Base-by-base conservation (phyloP, 2,888 invertebrate genomes). In the Tetragonula carbonaria region DNA sequence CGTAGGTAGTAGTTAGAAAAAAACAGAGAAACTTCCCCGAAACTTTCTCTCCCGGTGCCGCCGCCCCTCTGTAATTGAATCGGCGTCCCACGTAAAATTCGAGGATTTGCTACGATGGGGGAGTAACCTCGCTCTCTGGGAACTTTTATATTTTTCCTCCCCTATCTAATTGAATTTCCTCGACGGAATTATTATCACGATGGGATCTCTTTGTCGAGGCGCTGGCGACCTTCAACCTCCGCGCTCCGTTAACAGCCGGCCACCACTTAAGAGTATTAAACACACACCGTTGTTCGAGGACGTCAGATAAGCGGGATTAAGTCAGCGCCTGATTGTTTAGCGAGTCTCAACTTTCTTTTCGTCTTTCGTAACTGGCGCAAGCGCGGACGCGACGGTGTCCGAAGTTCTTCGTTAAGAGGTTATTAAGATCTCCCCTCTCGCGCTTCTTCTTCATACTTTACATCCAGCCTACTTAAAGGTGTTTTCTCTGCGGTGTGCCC, bases 321-420 rank as follows among this genome's bases (percentile, higher is more conserved):
- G 68, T 67, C 59, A 8, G 18, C 33, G 23, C 23, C 28, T 18
- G 59, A 53, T 70, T 55, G 68, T 63, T 63, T 14, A 11, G 16
- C 33, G 75, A 55, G 51, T 38, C 33, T 23, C 14, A 65, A 70
- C 73, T 68, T 70, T 57, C 73, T 33, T 71, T 28, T 63, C 68
- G 51, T 38, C 72, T 21, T 28, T 23, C 21, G 2, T 21, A 38
- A 59, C 57, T 28, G 28, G 28, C 28, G 65, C 18, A 66, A 28
- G 28, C 57, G 65, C 18, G 16, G 63, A 53, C 33, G 50, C 28
- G 16, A 13, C 63, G n/a, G 11, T 62, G 79, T 70, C 28, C 70
- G 4, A 77, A 84, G 59, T 84, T 82, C 59, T 62, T 65, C 72
- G 81, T 63, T 70, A 82, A 74, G 70, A 82, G 68, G 77, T 74